Conservation (phyloP, 2,797 vertebrate genomes). For the Tiaroga cobitis region DNA sequence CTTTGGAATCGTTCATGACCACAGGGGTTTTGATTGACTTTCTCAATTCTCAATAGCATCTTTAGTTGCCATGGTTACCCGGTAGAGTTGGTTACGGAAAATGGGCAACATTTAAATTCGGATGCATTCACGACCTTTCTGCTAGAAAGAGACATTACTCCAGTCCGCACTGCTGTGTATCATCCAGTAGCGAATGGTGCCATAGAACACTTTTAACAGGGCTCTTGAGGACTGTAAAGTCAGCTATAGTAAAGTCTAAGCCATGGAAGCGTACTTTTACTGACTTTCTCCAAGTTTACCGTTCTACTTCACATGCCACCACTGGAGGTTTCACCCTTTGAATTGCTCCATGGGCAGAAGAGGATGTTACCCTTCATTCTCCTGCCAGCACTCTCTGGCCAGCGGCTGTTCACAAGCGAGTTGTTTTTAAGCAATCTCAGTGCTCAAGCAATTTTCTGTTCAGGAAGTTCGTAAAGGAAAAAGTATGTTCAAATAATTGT, state of each 20-base stretch:
- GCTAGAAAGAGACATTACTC: not conserved
- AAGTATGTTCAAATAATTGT: no score
- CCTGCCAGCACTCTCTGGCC: not conserved
- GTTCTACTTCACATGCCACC: not conserved
- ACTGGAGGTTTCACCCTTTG: not conserved
- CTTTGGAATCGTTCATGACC: not conserved
- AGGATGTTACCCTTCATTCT: not conserved
- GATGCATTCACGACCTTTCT: not conserved
- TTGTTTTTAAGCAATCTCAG: not conserved
- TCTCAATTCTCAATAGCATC: not conserved
- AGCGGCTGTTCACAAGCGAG: not conserved
- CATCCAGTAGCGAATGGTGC: not conserved
- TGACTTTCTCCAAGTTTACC: not conserved
- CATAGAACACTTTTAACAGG: not conserved
- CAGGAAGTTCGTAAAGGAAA: no score
- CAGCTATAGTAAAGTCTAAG: no score
- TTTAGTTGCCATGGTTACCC: not conserved
- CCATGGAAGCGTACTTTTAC: not conserved
- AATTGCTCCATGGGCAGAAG: not conserved
- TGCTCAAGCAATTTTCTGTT: no score
- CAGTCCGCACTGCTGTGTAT: not conserved
- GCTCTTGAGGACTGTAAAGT: not conserved
- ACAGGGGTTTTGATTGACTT: not conserved
- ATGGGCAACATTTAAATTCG: not conserved
- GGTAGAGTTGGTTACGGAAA: not conserved